Evolutionary conservation across 2,888 invertebrate genomes (phyloP).

Genomic region (Pristionchus japonicus): DNA sequence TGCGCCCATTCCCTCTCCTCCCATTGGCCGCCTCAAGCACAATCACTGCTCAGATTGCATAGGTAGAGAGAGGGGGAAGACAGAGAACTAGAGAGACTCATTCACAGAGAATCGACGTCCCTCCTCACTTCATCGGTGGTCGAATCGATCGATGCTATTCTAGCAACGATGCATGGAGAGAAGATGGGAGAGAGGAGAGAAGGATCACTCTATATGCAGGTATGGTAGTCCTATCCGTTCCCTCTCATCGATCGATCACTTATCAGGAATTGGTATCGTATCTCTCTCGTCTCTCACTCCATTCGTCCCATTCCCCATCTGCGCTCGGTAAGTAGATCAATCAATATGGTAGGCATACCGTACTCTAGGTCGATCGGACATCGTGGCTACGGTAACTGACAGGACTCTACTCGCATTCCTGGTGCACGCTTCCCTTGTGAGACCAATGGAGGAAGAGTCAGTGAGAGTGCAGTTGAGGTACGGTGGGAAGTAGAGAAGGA

Average conservation of each 20-base stretch:
- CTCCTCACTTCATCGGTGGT: neutral
- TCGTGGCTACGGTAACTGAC: conserved; percentile 10
- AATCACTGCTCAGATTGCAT: conserved; percentile 53
- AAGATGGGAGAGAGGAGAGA: conserved; percentile 51
- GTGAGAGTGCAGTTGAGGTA: conserved; percentile 44
- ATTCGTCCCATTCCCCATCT: conserved; percentile 58
- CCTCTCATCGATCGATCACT: no score
- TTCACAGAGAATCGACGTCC: conserved; percentile 21
- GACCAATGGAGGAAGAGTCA: conserved; percentile 80
- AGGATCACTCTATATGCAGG: conserved; percentile 58
- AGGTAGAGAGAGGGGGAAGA: conserved; percentile 47
- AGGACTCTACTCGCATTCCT: conserved; percentile 80
- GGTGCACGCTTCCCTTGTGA: conserved; percentile 86
- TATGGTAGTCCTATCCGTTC: neutral
- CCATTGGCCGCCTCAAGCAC: conserved; percentile 56
- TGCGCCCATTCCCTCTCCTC: conserved; percentile 53
- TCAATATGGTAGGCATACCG: neutral
- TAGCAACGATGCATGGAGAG: conserved; percentile 61
- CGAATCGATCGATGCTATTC: conserved; percentile 53
- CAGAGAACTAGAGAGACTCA: neutral
- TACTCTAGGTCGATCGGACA: conserved; percentile 29
- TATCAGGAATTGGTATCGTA: conserved; percentile 58
- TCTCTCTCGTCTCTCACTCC: conserved; percentile 57
- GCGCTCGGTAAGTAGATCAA: conserved; percentile 49
- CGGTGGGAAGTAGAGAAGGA: neutral